Evolutionary conservation across 2,113 vertebrate species (phyloP), one percentile per base, ranked within the genome.

Genomic region (Anthoscopus minutus): DNA sequence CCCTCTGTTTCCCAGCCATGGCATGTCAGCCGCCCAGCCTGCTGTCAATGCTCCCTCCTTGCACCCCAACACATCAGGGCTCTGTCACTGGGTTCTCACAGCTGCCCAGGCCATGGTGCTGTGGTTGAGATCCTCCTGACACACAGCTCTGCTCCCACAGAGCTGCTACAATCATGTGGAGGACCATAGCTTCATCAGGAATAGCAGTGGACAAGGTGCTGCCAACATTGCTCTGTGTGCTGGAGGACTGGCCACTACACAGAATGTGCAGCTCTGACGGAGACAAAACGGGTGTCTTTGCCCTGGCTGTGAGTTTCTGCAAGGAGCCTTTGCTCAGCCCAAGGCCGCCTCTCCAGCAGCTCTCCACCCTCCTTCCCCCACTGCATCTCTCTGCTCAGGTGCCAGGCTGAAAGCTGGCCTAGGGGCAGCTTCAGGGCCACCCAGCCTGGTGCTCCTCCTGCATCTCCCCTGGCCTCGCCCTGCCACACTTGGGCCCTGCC

Each of bases 261-360:
- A 62, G 27, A 8, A 30, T 16, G 5, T 16, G 4, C 14, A 83
- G 67, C 38, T 72, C 67, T 0, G 38, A 83, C 5, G 67, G 80
- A 10, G 56, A 71, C 10, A 3, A 16, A 4, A 62, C 2, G 0
- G 2, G 9, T 3, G 33, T 83, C 47, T 62, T 72, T 72, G 16
- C 81, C 21, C 56, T 62, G 27, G 38, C 81, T 72, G 81, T 83
- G 38, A 83, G 81, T 83, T 62, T 21, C 37, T 31, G 47, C 12
- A 10, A 30, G 1, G 3, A 47, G 27, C 54, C 27, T 45, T 19
- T 61, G 33, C 62, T 60, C 27, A 3, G 13, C 17, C 31, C 62
- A 25, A 60, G 27, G 33, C 19, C 0, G 1, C 37, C 9, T 11
- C 9, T 37, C 22, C 53, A 37, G 31, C 61, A 44, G 25, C 27